Conservation (phyloP, 1,140 invertebrate genomes). For the Drosophila pseudoobscura region DNA sequence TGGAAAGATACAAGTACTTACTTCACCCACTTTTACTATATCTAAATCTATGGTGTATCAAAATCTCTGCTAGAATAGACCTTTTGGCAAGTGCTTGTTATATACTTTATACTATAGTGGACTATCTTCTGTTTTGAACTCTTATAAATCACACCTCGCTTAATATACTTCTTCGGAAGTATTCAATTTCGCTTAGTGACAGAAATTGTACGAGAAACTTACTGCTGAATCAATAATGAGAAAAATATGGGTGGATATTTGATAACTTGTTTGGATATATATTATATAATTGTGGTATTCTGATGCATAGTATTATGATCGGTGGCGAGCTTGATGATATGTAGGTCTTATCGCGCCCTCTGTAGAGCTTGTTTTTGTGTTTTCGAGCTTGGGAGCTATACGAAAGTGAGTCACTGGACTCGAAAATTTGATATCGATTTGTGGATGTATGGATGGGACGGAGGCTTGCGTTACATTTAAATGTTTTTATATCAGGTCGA, state of each 20-base stretch:
- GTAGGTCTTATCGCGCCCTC: conserved; percentile 45
- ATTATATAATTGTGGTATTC: conserved; percentile 36
- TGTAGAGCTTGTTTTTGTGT: conserved; percentile 53
- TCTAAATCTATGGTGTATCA: conserved; percentile 8
- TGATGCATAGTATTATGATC: conserved; percentile 10
- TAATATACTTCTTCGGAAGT: background rate
- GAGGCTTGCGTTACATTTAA: background rate
- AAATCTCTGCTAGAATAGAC: background rate
- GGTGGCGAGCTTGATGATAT: conserved; percentile 16
- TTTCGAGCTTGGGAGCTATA: conserved; percentile 40
- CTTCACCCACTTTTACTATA: background rate
- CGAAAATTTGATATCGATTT: conserved; percentile 53
- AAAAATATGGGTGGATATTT: conserved; percentile 51
- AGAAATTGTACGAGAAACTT: background rate
- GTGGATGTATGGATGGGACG: conserved; percentile 9
- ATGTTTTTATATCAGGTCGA: conserved; percentile 1
- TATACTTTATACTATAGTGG: no score
- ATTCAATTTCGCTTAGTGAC: conserved; percentile 1
- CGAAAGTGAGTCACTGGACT: conserved; percentile 52
- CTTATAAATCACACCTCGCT: no score
- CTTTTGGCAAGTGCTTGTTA: no score
- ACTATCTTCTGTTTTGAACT: no score
- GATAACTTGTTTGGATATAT: conserved; percentile 34
- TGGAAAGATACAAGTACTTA: background rate
- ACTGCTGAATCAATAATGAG: conserved; percentile 26